These are phyloP conservation scores for Zygaena filipendulae DNA, from an alignment of 2,888 invertebrate genomes.

Conservation along the genomic window DNA sequence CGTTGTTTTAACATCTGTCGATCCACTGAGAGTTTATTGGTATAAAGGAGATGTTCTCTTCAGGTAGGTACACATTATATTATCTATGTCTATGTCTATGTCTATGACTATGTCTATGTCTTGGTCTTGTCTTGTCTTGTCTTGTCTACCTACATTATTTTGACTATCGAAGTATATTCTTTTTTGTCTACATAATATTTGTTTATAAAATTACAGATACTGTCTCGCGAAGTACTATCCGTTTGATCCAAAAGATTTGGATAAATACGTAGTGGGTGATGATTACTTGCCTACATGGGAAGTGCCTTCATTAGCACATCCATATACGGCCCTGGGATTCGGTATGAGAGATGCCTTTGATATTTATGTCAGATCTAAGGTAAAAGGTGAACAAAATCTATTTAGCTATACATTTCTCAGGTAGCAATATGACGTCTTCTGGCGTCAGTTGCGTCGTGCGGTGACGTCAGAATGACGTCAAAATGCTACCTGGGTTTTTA, in stretches of 20 bases:
- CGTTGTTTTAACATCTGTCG: conserved; percentile 88
- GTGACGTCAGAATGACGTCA: no score
- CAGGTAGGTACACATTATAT: conserved; percentile 60
- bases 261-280: conserved; percentile 95
- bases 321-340: conserved; percentile 77
- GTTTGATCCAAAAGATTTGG: conserved; percentile 79
- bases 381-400: conserved; percentile 17
- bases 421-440: no score
- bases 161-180: no score
- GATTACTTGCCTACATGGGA: conserved; percentile 96
- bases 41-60: conserved; percentile 91
- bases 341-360: conserved; percentile 91
- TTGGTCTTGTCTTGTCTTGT: background rate
- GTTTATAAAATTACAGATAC: conserved; percentile 69
- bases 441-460: no score
- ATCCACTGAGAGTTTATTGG: conserved; percentile 90
- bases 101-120: background rate
- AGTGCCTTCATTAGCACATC: conserved; percentile 79
- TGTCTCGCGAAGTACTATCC: conserved; percentile 92
- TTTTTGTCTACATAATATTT: no score
- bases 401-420: no score
- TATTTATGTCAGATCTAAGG: conserved; percentile 72
- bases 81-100: no score
- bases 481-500: no score
- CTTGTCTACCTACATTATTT: no score